phyloP scores from a whole-genome alignment of 2,888 invertebrate genomes.

The Agrotis segetum region DNA sequence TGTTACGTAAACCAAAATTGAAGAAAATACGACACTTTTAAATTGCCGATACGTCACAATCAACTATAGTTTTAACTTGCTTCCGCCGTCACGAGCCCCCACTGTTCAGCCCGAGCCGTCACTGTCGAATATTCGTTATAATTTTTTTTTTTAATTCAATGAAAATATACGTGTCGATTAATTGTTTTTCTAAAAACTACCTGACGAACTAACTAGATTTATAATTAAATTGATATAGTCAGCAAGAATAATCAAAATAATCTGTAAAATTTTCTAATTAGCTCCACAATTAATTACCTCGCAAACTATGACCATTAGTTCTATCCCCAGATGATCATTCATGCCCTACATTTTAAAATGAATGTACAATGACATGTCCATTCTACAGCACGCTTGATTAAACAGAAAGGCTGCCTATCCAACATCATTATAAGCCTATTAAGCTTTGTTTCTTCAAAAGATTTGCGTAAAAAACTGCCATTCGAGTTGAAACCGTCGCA shows the following conservation, averaged over 20 bases:
- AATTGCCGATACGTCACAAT: no score
- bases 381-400: conserved; percentile 57
- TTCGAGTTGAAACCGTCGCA: conserved; percentile 63
- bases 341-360: conserved; percentile 20
- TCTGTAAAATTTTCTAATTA: conserved; percentile 4
- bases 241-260: neutral
- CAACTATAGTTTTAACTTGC: no score
- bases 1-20: no score
- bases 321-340: conserved; percentile 12
- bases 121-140: no score
- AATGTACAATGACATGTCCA: conserved; percentile 45
- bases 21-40: no score
- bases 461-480: conserved; percentile 63
- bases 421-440: conserved; percentile 57
- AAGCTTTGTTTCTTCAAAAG: conserved; percentile 60
- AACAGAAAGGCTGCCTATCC: conserved; percentile 60
- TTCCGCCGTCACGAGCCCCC: no score
- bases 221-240: no score
- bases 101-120: no score
- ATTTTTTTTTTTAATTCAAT: no score
- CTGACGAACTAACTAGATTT: no score
- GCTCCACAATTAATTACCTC: conserved; percentile 6
- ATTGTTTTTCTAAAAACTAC: no score
- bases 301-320: conserved; percentile 21
- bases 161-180: no score